Percentiles rank a stretch among this genome's conserved stretches.
phyloP scores from a whole-genome alignment of 2,113 vertebrate species.

The Grammomys dolichurus region DNA sequence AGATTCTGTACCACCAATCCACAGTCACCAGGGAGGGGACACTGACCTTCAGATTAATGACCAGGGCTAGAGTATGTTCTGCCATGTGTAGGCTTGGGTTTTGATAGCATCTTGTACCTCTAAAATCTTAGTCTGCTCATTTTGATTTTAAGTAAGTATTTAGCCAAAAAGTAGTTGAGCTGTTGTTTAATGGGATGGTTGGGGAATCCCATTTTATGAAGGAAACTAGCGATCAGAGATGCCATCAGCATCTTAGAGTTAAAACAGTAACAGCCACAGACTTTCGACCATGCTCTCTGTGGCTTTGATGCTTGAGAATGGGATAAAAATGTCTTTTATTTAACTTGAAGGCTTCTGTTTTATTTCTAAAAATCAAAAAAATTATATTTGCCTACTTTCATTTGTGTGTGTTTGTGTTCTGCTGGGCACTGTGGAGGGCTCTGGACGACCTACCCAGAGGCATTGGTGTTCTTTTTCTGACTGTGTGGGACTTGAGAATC shows the following conservation, averaged over 20 bases:
- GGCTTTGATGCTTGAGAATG: background rate
- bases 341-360: background rate
- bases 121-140: background rate
- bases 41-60: background rate
- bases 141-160: background rate
- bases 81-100: background rate
- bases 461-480: background rate
- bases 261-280: background rate
- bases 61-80: background rate
- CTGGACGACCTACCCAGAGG: no score
- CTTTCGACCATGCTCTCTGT: background rate
- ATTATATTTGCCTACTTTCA: background rate
- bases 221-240: background rate
- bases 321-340: background rate
- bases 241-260: background rate
- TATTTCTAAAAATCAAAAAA: background rate
- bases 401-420: background rate
- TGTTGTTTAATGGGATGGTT: constrained; percentile 39
- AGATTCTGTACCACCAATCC: constrained; percentile 1
- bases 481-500: background rate
- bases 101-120: background rate
- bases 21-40: background rate
- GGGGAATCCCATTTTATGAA: background rate
- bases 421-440: background rate
- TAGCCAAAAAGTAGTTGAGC: constrained; percentile 3